phyloP scores from a whole-genome alignment of 2,888 invertebrate species.

The Hydriomena furcata region DNA sequence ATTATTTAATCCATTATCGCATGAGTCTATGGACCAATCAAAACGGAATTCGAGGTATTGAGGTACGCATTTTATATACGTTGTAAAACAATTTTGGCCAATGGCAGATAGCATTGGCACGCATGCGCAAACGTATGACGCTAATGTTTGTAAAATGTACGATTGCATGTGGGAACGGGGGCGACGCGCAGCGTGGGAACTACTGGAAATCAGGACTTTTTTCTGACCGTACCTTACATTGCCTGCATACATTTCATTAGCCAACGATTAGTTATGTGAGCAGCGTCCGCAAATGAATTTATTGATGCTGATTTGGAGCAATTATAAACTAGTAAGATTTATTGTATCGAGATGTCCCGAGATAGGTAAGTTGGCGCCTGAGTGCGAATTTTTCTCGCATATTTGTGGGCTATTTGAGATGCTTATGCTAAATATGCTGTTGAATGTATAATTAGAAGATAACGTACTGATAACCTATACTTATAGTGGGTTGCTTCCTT shows the following conservation, averaged over 20 bases:
- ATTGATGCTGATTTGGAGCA: slow-evolving; percentile 29
- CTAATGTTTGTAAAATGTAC: slow-evolving; percentile 60
- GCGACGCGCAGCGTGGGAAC: slow-evolving; percentile 69
- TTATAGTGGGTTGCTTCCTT: slow-evolving; percentile 41
- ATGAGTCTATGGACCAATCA: slow-evolving; percentile 57
- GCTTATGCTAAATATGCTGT: neutral
- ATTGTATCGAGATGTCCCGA: slow-evolving; percentile 27
- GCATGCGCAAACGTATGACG: slow-evolving; percentile 63
- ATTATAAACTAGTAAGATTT: slow-evolving; percentile 28
- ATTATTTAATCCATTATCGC: slow-evolving; percentile 58
- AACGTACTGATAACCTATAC: slow-evolving; percentile 34
- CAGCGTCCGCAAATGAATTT: slow-evolving; percentile 45
- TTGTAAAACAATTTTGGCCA: slow-evolving; percentile 56
- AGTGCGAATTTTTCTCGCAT: slow-evolving; percentile 11
- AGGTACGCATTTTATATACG: slow-evolving; percentile 49
- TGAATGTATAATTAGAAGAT: too few relatives aligned
- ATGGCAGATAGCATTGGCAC: slow-evolving; percentile 61
- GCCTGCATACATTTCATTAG: slow-evolving; percentile 46
- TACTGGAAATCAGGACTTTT: slow-evolving; percentile 66
- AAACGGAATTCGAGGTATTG: slow-evolving; percentile 59
- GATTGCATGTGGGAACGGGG: slow-evolving; percentile 72
- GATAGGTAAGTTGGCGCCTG: slow-evolving; percentile 23
- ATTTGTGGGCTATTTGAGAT: slow-evolving; percentile 5
- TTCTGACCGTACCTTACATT: slow-evolving; percentile 37
- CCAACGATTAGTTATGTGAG: slow-evolving; percentile 48